These are phyloP conservation scores for Eristalis tenax DNA, from an alignment of 2,888 invertebrate species.

Conservation along the genomic window DNA sequence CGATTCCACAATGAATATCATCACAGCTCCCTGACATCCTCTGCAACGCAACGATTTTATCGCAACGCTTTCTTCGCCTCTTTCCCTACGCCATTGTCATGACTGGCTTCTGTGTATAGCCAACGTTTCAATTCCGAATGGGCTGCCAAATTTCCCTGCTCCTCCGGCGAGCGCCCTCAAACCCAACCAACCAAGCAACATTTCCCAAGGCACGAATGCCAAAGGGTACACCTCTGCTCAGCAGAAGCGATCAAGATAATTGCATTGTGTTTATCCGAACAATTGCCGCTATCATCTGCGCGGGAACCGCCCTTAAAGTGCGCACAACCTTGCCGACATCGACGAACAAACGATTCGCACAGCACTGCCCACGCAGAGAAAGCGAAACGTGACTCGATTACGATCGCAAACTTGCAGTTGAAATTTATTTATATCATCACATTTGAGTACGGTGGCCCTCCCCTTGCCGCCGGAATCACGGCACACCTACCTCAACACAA, in stretches of 20 bases:
- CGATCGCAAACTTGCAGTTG: slow-evolving; percentile 39
- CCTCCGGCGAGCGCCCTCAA: not conserved
- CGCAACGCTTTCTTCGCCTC: not conserved
- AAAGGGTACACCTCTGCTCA: not conserved
- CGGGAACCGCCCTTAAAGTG: slow-evolving; percentile 25
- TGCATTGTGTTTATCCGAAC: slow-evolving; percentile 19
- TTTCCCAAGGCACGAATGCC: not conserved
- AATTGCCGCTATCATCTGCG: slow-evolving; percentile 35
- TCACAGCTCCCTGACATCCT: not conserved
- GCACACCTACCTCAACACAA: slow-evolving; percentile 47
- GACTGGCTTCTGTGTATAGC: not conserved
- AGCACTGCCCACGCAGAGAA: slow-evolving; percentile 53
- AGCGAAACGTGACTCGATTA: slow-evolving; percentile 65
- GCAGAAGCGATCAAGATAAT: slow-evolving; percentile 17
- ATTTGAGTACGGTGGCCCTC: slow-evolving; percentile 15
- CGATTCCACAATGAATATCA: too few relatives aligned
- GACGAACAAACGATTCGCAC: not conserved
- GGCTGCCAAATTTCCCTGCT: not conserved
- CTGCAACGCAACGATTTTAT: not conserved
- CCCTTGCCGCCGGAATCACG: not conserved
- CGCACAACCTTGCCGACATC: not conserved
- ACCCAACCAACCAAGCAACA: not conserved
- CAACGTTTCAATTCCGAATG: not conserved
- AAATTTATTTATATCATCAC: slow-evolving; percentile 44
- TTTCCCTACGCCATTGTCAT: not conserved